These are phyloP conservation scores for Rhadinocentrus ornatus DNA, from an alignment of 2,797 vertebrate genomes.

Conservation along the genomic window DNA sequence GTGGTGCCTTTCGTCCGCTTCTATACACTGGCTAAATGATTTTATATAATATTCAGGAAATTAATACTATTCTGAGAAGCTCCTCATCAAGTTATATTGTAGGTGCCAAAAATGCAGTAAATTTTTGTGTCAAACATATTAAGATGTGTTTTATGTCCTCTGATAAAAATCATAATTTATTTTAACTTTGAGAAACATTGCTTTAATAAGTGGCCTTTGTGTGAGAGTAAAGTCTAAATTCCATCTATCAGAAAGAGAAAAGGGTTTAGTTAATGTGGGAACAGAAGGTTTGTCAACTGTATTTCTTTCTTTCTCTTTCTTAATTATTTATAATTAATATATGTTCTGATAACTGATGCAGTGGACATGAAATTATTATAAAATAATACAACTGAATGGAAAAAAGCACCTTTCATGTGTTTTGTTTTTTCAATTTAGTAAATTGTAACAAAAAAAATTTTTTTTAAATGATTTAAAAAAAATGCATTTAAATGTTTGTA, in stretches of 20 bases:
- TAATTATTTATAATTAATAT: constrained; percentile 6
- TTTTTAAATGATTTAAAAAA: too few relatives aligned
- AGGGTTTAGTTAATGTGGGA: neutral
- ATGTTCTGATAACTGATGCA: constrained; percentile 1
- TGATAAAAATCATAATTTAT: constrained; percentile 12
- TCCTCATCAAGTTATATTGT: too few relatives aligned
- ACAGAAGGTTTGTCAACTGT: neutral
- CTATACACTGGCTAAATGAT: too few relatives aligned
- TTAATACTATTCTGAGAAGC: too few relatives aligned
- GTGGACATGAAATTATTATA: too few relatives aligned
- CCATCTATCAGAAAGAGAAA: neutral
- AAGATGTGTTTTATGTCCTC: neutral
- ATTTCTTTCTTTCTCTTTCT: neutral
- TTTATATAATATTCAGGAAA: too few relatives aligned
- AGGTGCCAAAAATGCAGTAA: neutral
- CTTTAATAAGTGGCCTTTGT: constrained; percentile 18
- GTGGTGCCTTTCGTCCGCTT: too few relatives aligned
- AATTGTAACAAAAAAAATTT: too few relatives aligned
- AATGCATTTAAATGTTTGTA: too few relatives aligned
- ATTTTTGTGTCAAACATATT: neutral
- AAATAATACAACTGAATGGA: too few relatives aligned
- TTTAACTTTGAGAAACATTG: constrained; percentile 5
- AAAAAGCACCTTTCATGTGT: too few relatives aligned
- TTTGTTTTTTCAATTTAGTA: too few relatives aligned
- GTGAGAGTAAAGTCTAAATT: neutral